Percentiles rank a stretch among this genome's conserved stretches.
Evolutionary conservation across 2,113 vertebrate species (phyloP).

Genomic region (Pangasianodon hypophthalmus): DNA sequence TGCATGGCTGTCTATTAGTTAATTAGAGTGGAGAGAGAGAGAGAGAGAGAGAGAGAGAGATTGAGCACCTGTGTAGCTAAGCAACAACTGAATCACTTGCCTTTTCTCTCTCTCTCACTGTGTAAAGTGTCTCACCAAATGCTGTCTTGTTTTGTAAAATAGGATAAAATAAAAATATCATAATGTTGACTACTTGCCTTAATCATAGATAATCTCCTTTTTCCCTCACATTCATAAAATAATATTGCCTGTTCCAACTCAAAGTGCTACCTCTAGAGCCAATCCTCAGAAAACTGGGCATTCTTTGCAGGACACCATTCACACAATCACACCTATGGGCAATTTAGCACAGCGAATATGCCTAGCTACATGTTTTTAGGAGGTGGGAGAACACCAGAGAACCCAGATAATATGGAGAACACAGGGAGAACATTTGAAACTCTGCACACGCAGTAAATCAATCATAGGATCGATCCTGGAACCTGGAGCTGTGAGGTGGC

Average conservation of each 20-base stretch:
- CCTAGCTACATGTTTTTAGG: neutral
- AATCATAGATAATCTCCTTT: neutral
- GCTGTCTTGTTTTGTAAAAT: neutral
- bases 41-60: conserved; percentile 43
- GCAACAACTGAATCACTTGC: conserved; percentile 56
- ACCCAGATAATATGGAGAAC: neutral
- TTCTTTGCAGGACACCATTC: neutral
- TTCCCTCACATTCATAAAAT: neutral
- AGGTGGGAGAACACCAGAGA: neutral
- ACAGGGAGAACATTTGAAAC: neutral
- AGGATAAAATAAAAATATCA: neutral
- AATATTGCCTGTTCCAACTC: neutral
- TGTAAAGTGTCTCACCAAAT: neutral
- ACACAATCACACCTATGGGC: neutral
- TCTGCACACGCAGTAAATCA: neutral
- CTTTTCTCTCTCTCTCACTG: conserved; percentile 22
- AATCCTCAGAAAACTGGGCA: neutral
- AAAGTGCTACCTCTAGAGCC: neutral
- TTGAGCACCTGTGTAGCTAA: conserved; percentile 60
- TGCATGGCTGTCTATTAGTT: conserved; percentile 10
- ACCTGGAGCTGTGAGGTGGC: neutral
- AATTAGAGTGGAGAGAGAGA: conserved; percentile 35
- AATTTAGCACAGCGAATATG: neutral
- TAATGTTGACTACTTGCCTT: neutral
- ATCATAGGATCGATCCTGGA: neutral